A percentile compares a stretch with the other conserved stretches of the same genome.
Evolutionary conservation across 2,113 vertebrate genomes (phyloP).

Genomic region (Brienomyrus brachyistius): DNA sequence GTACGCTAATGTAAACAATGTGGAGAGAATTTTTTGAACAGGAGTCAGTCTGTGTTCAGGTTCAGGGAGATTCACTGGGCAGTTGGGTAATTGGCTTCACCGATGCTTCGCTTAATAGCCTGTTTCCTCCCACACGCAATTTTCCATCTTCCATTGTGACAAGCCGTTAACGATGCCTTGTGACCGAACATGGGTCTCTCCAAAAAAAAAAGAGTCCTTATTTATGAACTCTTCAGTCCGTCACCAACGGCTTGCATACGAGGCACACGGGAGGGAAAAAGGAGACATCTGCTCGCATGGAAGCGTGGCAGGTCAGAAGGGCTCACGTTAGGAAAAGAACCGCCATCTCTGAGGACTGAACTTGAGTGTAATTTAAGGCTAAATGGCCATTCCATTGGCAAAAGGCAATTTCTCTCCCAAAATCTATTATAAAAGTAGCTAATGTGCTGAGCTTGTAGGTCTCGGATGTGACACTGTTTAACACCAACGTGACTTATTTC

Average conservation of each 20-base stretch:
- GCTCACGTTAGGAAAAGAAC: background rate
- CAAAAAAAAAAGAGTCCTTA: background rate
- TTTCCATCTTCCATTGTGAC: background rate
- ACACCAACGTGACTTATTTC: constrained; percentile 49
- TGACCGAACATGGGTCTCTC: background rate
- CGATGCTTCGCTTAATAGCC: background rate
- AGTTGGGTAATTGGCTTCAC: background rate
- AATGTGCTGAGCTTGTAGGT: constrained; percentile 53
- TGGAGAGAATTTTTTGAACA: background rate
- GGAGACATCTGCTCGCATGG: background rate
- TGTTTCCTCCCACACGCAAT: background rate
- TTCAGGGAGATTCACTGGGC: background rate
- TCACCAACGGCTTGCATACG: background rate
- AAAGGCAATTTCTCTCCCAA: constrained; percentile 56
- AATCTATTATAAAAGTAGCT: constrained; percentile 62
- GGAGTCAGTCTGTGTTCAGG: background rate
- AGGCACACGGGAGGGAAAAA: background rate
- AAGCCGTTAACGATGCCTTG: background rate
- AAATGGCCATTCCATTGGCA: constrained; percentile 42
- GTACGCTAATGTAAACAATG: background rate
- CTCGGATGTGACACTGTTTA: constrained; percentile 47
- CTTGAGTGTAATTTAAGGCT: constrained; percentile 48
- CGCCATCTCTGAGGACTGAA: constrained; percentile 14
- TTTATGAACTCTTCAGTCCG: background rate
- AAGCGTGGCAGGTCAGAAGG: background rate